Evolutionary conservation across 1,140 invertebrate species (phyloP), one percentile per base, ranked within the genome.

Genomic region (Lepidurus arcticus): DNA sequence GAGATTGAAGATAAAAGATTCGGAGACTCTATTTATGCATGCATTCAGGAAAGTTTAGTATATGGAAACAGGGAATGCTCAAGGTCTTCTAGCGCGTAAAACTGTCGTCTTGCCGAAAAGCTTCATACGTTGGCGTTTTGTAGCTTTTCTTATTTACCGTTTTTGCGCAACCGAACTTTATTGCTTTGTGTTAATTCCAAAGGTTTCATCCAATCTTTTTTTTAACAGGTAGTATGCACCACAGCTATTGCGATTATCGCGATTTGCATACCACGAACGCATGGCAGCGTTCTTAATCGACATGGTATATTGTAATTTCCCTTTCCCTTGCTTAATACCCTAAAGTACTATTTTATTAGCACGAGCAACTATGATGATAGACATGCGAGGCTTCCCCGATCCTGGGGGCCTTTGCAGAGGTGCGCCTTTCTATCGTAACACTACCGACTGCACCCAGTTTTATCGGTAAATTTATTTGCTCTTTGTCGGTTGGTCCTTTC

Each of bases 391-490:
- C 16, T 76, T 76, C 65, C 76, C 76, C 6, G 76, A 76, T 8
- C 45, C 76, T 11, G 76, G 65, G 7, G 34, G 34, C 7, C 65
- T 76, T 8, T 45, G 45, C 43, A 34, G 65, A 26, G 76, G 76
- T 26, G 76, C 76, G 7, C 7, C 24, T 45, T 76, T 76, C 76
- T 65, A 76, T 42, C 76, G 76, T 1, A 76, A 76, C 44, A 45
- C 42, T 6, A 76, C 76, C 24, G 76, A 76, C n/a, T 76, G 76
- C 44, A 76, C 76, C 42, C 76, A 76, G 76, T 76, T 76, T 65
- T 76, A 53, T 42, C 45, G 76, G 76, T 76, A 26, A 76, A 21
- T 26, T 75, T 21, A 34, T n/a, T n/a, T 45, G 16, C 6, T 6
- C 21, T 47, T 21, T 11, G 65, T 8, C 34, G 44, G 3, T 4